Evolutionary conservation across 2,888 invertebrate species (phyloP), one percentile per base, ranked within the genome.

Genomic region (Campopleginae sp.): DNA sequence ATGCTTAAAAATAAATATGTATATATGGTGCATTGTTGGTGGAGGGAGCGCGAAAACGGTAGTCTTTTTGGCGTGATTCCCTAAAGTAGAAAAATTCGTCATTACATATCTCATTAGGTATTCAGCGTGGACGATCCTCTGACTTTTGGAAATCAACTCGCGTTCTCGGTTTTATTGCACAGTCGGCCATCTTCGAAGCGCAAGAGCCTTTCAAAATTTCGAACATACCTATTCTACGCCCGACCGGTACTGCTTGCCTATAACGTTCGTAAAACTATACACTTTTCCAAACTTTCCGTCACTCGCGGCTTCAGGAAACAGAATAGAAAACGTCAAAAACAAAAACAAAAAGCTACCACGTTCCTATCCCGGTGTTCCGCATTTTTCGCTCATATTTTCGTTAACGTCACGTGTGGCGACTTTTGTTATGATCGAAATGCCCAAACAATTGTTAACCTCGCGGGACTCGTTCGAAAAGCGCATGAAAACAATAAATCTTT

Each of bases 51-150:
- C 23, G 51, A 10, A 48, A 63, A 63, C 63, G 75, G 48, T 19
- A 46, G 19, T 51, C 27, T 66, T 66, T 66, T 66, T 42, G 38
- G 38, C 42, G 65, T 51, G 51, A 66, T 76, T 76, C 65, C 33
- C 27, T 23, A 66, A 23, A 51, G 38, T 66, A 66, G 23, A 33
- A 61, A 66, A 66, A 66, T 51, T 76, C 76, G 66, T 76, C 76
- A 76, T 76, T 51, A 66, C 6, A n/a, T n/a, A n/a, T 51, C 54
- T 66, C 51, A 48, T 76, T 51, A 66, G 1, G 48, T 19, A 66
- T 66, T 76, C 51, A 38, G 19, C 48, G 33, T 44, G 23, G 61
- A 33, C 27, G 31, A n/a, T 33, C n/a, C 19, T 51, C 33, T 31
- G 46, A n/a, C n/a, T 51, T 31, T 51, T 33, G 17, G 33, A 12